Evolutionary conservation across 2,797 vertebrate genomes (phyloP).

Genomic region (Sciaenops ocellatus): DNA sequence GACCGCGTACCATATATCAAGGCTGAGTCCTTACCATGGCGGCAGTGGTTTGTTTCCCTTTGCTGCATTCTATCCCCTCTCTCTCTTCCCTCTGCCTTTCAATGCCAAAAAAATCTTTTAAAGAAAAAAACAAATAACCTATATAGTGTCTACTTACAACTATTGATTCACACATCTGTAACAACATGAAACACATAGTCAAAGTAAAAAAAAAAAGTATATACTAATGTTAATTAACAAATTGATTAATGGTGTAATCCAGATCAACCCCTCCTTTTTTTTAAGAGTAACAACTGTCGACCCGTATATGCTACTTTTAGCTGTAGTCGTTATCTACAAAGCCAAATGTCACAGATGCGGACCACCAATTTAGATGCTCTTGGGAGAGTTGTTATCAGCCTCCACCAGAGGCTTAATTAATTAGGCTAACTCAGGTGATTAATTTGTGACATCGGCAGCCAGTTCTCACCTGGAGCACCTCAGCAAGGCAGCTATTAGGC

Average conservation of each 20-base stretch:
- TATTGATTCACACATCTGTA: background rate
- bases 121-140: too few relatives aligned
- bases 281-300: constrained; percentile 12
- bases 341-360: constrained; percentile 73
- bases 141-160: background rate
- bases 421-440: constrained; percentile 77
- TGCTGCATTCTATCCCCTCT: too few relatives aligned
- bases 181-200: background rate
- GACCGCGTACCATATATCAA: too few relatives aligned
- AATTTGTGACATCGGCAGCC: constrained; percentile 77
- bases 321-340: constrained; percentile 57
- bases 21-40: too few relatives aligned
- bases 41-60: too few relatives aligned
- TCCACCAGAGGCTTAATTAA: constrained; percentile 79
- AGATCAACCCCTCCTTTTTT: background rate
- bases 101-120: too few relatives aligned
- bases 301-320: constrained; percentile 45
- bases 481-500: constrained; percentile 74
- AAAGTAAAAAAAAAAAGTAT: background rate
- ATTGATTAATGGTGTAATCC: constrained; percentile 19
- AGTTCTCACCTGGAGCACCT: constrained; percentile 79
- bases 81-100: too few relatives aligned
- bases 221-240: background rate
- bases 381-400: constrained; percentile 71
- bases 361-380: constrained; percentile 74